Conservation (phyloP, 2,888 invertebrate genomes). For the Amphipyra berbera region DNA sequence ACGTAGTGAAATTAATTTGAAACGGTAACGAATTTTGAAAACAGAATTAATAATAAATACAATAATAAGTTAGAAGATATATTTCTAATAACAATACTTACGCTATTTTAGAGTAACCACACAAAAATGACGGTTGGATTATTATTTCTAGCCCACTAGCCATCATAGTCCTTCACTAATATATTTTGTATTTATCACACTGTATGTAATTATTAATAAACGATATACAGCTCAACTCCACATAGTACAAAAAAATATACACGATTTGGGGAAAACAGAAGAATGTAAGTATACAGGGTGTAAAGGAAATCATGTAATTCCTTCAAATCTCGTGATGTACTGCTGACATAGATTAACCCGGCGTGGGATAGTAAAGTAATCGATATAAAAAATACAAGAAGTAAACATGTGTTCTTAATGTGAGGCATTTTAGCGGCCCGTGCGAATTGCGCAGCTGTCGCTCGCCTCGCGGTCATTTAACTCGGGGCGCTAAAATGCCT, state of each 20-base stretch:
- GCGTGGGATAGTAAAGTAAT: too few species aligned
- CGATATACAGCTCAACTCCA: not conserved
- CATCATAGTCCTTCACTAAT: not conserved
- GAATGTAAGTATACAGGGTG: not conserved
- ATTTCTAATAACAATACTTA: conserved; percentile 56
- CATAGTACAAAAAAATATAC: not conserved
- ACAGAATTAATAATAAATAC: not conserved
- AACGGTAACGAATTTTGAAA: too few species aligned
- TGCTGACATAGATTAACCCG: too few species aligned
- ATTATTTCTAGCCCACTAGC: conserved; percentile 9
- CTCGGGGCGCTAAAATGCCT: too few species aligned
- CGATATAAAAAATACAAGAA: too few species aligned
- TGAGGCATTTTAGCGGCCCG: too few species aligned
- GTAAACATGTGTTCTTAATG: too few species aligned
- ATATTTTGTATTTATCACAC: conserved; percentile 7
- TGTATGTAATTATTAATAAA: conserved; percentile 2
- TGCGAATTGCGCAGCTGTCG: too few species aligned
- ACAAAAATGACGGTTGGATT: conserved; percentile 22
- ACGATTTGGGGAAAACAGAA: not conserved
- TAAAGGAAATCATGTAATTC: too few species aligned
- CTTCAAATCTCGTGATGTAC: too few species aligned
- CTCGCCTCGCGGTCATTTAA: too few species aligned
- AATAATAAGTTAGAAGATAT: conserved; percentile 31
- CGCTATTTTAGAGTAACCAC: conserved; percentile 21
- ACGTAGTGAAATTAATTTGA: too few species aligned